Percentiles rank a stretch among this genome's conserved stretches.
Conservation (phyloP, 2,888 invertebrate species). For the Cerceris rybyensis region DNA sequence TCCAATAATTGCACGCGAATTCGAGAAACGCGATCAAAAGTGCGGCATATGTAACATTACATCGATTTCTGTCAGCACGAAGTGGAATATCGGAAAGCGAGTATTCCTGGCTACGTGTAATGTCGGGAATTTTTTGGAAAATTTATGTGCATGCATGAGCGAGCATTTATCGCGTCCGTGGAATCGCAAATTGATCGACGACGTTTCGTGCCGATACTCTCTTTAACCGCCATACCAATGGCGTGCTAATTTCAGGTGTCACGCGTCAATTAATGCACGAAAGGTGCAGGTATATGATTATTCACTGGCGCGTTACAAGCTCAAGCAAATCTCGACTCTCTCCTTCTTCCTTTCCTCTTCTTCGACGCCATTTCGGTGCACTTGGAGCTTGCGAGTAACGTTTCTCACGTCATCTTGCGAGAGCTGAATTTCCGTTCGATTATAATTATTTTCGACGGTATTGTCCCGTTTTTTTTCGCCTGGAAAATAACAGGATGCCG, state of each 20-base stretch:
- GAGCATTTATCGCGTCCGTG: neutral
- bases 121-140: neutral
- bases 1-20: no score
- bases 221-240: slow-evolving; percentile 13
- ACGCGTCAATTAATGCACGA: slow-evolving; percentile 41
- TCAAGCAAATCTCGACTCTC: slow-evolving; percentile 1
- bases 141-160: neutral
- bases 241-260: slow-evolving; percentile 33
- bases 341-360: neutral
- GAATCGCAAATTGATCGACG: slow-evolving; percentile 2
- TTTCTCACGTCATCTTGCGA: slow-evolving; percentile 1
- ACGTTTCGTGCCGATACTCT: slow-evolving; percentile 12
- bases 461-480: no score
- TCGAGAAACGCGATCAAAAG: no score
- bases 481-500: no score
- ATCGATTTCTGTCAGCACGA: no score
- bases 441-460: no score
- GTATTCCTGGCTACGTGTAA: neutral
- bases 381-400: neutral
- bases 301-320: neutral
- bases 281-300: slow-evolving; percentile 15
- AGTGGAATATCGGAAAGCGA: no score
- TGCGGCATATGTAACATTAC: no score
- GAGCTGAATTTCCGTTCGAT: no score
- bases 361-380: slow-evolving; percentile 3